Evolutionary conservation across 2,113 vertebrate species (phyloP), one percentile per base, ranked within the genome.

Genomic region (Cyanistes caeruleus): DNA sequence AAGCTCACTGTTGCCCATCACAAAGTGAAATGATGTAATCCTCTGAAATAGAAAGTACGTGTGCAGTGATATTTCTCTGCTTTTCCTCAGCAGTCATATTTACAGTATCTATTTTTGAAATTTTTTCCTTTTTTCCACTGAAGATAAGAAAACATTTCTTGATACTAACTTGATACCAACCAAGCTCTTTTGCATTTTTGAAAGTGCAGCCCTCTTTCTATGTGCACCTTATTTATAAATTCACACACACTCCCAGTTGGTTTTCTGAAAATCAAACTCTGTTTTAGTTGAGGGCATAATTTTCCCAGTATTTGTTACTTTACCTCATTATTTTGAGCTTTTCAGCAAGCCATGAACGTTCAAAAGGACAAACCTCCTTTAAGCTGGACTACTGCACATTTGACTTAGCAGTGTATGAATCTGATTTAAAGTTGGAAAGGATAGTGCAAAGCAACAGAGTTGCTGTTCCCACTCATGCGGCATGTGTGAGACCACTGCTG

Each of bases 1-100:
- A 93, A 78, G 27, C 39, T 37, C 35, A 6, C 56, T 73, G 41
- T 62, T 91, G 59, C 74, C 85, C 12, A n/a, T 87, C 20, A 31
- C 64, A 53, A 53, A 82, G 49, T 62, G 62, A 87, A 82, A 64
- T 89, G 81, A 92, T 87, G 78, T 63, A 93, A 94, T 83, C 51
- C 49, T 62, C 78, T 93, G 96, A 90, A 95, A 95, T 2, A 56
- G 68, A 30, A 68, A 30, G 28, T 52, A 91, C 19, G 9, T 41
- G 3, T 63, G 65, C 46, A 39, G 2, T 80, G 75, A 8, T 76
- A 83, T 87, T 79, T 82, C 77, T 87, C 63, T 94, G 78, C 70
- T 93, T 91, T 89, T 69, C 67, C 51, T 93, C 91, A 91, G 51
- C 51, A 65, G 51, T 68, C 46, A 11, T 67, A n/a, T 76, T 93